Evolutionary conservation across 2,888 invertebrate genomes (phyloP), one percentile per base, ranked within the genome.

Genomic region (Eurytoma adleriae): DNA sequence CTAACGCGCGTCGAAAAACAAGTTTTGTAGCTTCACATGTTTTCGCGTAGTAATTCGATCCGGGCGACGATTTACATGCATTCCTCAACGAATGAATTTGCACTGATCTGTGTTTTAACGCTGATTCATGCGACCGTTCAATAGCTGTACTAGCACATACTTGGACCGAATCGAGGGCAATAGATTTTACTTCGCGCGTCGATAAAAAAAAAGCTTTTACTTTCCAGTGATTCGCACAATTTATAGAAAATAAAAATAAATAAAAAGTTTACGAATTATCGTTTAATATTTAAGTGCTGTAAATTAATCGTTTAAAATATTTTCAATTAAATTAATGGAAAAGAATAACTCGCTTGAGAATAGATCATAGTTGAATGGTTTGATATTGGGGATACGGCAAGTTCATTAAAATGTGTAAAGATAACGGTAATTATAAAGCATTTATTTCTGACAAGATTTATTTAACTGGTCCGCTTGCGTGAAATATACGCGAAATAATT

Each of bases 341-440:
- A 2, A 24, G 24, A 2, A 24, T 24, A 24, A 24, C 59, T 12
- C 59, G 20, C 20, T n/a, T 59, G 12, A 59, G 24, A 61, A 61
- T 24, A 24, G 5, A 61, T 24, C 57, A 52, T 72, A 72, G 52
- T 50, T 52, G 50, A 50, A 62, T 30, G 14, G 61, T 72, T 62
- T 27, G n/a, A 12, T 30, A 72, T 62, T 62, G 7, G 4, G 5
- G 62, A 62, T 61, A 52, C 50, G 27, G 30, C 30, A 72, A 14
- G 13, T 61, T 18, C 24, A 27, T 62, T 64, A 13, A 54, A 73
- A 56, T 73, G 52, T 18, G 64, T 18, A 16, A 40, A 64, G 64
- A 73, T 73, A 56, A 54, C 62, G 64, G 73, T 30, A 64, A 73
- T 73, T 73, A 54, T 62, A 73, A 73, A 73, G 64, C 64, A 54